Evolutionary conservation across 2,888 invertebrate genomes (phyloP).

Genomic region (Brenthis daphne): DNA sequence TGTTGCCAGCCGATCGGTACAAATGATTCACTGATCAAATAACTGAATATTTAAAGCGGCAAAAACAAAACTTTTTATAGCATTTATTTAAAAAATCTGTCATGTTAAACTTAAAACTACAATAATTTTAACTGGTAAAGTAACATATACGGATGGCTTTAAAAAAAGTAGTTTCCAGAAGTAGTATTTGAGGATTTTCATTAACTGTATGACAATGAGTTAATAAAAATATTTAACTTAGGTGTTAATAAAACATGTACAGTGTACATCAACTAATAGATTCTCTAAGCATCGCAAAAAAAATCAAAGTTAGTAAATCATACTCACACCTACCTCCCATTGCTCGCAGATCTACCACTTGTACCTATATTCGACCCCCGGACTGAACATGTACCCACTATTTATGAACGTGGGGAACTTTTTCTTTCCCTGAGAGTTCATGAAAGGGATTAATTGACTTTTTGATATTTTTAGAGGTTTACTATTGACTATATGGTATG

Average conservation of each 20-base stretch:
- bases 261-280: neutral
- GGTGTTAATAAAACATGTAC: neutral
- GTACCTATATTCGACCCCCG: slow-evolving; percentile 17
- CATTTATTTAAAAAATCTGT: too few relatives aligned
- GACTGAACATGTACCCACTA: slow-evolving; percentile 24
- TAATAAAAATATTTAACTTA: too few relatives aligned
- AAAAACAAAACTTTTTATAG: too few relatives aligned
- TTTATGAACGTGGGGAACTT: slow-evolving; percentile 29
- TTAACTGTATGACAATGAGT: too few relatives aligned
- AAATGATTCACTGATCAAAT: too few relatives aligned
- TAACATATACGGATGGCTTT: too few relatives aligned
- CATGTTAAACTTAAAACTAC: too few relatives aligned
- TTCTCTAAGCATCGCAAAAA: neutral
- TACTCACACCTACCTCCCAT: slow-evolving; percentile 21
- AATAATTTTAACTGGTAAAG: too few relatives aligned
- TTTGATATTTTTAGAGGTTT: slow-evolving; percentile 7
- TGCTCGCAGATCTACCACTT: slow-evolving; percentile 19
- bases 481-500: slow-evolving; percentile 9
- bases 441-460: slow-evolving; percentile 21
- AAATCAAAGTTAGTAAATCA: slow-evolving; percentile 3
- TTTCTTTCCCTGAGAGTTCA: slow-evolving; percentile 24
- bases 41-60: too few relatives aligned
- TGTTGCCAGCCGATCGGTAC: too few relatives aligned
- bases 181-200: too few relatives aligned
- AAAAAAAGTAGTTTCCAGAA: too few relatives aligned